Base-by-base conservation (phyloP, 1,140 invertebrate species). In the Penaeus indicus region DNA sequence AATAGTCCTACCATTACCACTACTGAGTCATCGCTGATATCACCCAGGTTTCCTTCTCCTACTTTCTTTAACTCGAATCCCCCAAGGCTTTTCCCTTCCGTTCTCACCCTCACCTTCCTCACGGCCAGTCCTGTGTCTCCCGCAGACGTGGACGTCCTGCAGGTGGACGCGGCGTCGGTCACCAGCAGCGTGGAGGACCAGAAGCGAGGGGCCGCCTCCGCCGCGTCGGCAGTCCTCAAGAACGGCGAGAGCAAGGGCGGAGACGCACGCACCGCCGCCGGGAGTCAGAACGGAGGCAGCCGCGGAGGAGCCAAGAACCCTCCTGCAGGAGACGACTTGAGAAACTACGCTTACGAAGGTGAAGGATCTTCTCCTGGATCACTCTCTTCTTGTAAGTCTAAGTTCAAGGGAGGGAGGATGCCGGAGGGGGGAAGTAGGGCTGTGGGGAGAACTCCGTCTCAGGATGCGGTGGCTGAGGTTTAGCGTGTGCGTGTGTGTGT, bases 291-390 rank as follows among this genome's bases (percentile, higher is more conserved):
- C 22, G 79, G 42, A 18, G 47, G 21, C 27, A 47, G 38, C 38
- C 25, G 63, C 62, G 25, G 62, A n/a, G 54, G 54, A 16, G 16
- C 54, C 11, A 54, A 54, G 16, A 54, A 54, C 54, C 54, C 54
- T 54, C 54, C 54, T 54, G 62, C 27, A 8, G 32, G 82, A n/a
- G 63, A 84, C 32, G 82, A 84, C 42, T 64, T 69, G n/a, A 84
- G 82, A 27, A 84, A 67, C 62, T 84, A 84, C 27, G 82, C 82
- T 69, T 69, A 84, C 82, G 82, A 84, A 25, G 63, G 82, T 32
- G 82, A 67, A 22, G 82, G 82, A 27, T 84, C 82, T 21, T 84
- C 63, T 11, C 63, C 82, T 32, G 82, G 82, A 19, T 84, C 82
- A n/a, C 64, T 84, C 27, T 84, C 82, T 19, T 84, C 82, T 21